A percentile compares a stretch with the other conserved stretches of the same genome.
Conservation (phyloP, 2,113 vertebrate genomes). For the Pelobates fuscus region DNA sequence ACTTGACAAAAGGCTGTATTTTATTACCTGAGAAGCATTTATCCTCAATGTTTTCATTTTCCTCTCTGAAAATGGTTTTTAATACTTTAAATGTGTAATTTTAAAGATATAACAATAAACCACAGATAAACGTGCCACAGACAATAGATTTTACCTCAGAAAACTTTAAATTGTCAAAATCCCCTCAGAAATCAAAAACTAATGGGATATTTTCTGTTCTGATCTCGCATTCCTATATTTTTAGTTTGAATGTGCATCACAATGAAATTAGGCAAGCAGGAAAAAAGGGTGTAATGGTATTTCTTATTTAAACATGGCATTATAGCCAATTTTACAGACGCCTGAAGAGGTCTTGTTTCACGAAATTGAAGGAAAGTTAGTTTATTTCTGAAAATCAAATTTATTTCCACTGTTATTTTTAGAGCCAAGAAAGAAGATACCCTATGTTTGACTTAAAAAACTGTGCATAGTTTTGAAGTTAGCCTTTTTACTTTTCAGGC, state of each 20-base stretch:
- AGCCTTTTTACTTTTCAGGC: too few relatives aligned
- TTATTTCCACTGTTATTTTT: neutral
- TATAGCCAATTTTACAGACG: neutral
- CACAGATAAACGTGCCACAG: too few relatives aligned
- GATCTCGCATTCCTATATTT: neutral
- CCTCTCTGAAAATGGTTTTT: neutral
- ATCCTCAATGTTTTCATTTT: neutral
- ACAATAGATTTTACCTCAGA: constrained; percentile 1
- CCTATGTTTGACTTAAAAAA: neutral
- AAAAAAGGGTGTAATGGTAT: constrained; percentile 9
- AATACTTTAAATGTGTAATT: too few relatives aligned
- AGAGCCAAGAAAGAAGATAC: constrained; percentile 4
- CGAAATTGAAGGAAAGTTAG: neutral
- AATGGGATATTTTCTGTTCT: neutral
- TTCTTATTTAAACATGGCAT: neutral
- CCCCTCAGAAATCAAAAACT: neutral
- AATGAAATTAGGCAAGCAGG: neutral
- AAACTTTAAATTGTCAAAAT: neutral
- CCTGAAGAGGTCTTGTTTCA: neutral
- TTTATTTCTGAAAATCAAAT: constrained; percentile 7
- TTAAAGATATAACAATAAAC: too few relatives aligned
- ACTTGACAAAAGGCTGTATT: neutral
- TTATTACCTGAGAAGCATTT: neutral
- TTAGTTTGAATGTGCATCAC: neutral
- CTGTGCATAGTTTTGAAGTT: too few relatives aligned